Conservation (phyloP, 2,888 invertebrate species). For the Antheraea yamamai region DNA sequence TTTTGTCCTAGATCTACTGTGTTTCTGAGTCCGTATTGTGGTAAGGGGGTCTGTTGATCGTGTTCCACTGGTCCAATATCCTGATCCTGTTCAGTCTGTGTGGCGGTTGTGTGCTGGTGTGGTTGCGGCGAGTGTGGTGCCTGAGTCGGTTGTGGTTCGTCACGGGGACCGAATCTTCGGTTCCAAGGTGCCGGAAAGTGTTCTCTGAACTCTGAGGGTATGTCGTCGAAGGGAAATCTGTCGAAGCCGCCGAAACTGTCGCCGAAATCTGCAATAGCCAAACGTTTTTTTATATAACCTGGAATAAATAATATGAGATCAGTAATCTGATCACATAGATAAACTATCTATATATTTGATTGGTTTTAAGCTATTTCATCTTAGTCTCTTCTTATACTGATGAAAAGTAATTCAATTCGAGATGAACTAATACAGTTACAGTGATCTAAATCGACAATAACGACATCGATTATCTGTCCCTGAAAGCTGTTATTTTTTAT, state of each 20-base stretch:
- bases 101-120: constrained; percentile 63
- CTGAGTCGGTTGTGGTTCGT: constrained; percentile 52
- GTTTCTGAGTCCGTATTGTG: constrained; percentile 88
- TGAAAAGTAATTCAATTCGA: background rate
- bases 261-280: constrained; percentile 72
- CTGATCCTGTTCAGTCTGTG: constrained; percentile 71
- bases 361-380: background rate
- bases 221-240: constrained; percentile 80
- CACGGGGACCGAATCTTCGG: constrained; percentile 62
- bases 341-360: background rate
- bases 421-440: background rate
- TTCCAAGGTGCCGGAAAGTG: constrained; percentile 75
- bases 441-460: background rate
- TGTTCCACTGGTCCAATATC: constrained; percentile 48
- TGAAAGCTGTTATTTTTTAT: no score
- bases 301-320: constrained; percentile 35
- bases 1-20: constrained; percentile 90
- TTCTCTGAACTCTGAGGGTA: constrained; percentile 75
- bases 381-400: background rate
- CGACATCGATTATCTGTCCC: no score
- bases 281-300: constrained; percentile 53
- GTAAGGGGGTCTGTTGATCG: constrained; percentile 60
- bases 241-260: constrained; percentile 77
- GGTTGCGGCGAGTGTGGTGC: constrained; percentile 44
- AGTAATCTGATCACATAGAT: constrained; percentile 21